These are phyloP conservation scores for Babyrousa celebensis DNA, from an alignment of 2,797 vertebrate species.

Conservation along the genomic window DNA sequence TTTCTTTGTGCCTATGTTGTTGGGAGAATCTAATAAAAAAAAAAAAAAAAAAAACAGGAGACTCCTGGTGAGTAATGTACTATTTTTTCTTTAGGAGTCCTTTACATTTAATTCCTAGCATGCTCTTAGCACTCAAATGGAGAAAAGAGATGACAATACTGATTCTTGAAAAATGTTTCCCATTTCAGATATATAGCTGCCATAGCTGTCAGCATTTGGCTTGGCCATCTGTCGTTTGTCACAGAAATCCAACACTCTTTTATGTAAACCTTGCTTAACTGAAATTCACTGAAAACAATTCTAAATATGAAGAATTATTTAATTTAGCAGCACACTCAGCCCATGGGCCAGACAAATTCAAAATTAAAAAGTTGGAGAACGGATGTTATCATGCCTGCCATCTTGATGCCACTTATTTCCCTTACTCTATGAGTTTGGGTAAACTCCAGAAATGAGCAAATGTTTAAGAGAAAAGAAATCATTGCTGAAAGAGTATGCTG, in stretches of 20 bases:
- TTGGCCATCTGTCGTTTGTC: conserved; percentile 84
- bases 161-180: conserved; percentile 81
- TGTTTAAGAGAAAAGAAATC: conserved; percentile 77
- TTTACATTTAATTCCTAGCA: conserved; percentile 16
- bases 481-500: conserved; percentile 54
- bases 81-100: conserved; percentile 49
- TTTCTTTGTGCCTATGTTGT: not conserved
- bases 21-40: not conserved
- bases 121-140: conserved; percentile 24
- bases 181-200: conserved; percentile 82
- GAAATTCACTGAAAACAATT: conserved; percentile 79
- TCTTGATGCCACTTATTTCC: conserved; percentile 70
- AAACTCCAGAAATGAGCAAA: conserved; percentile 85
- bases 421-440: conserved; percentile 70
- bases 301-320: conserved; percentile 80
- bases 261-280: conserved; percentile 76
- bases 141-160: conserved; percentile 55
- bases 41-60: not conserved
- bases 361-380: conserved; percentile 69
- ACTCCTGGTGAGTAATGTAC: conserved; percentile 24
- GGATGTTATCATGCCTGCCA: conserved; percentile 71
- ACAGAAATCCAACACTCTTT: conserved; percentile 74
- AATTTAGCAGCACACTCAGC: conserved; percentile 77
- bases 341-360: conserved; percentile 70
- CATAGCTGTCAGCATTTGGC: conserved; percentile 79